Evolutionary conservation across 1,140 invertebrate species (phyloP).

Genomic region (Aporrectodea caliginosa): DNA sequence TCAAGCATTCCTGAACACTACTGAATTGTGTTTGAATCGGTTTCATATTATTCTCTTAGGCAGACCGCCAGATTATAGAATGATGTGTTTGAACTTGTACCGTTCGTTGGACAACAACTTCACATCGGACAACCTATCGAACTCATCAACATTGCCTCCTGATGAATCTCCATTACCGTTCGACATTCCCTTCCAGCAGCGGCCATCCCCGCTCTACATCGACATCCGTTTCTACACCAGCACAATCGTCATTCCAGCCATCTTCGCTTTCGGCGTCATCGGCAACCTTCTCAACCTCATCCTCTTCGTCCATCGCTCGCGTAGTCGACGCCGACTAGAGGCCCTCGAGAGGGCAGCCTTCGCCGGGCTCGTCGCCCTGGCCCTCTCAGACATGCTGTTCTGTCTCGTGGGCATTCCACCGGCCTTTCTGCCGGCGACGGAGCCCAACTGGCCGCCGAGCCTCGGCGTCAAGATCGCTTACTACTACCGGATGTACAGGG

Average conservation of each 20-base stretch:
- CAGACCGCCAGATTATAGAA: no score
- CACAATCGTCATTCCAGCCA: neutral
- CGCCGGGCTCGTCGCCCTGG: constrained; percentile 24
- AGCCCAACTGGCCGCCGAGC: constrained; percentile 22
- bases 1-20: no score
- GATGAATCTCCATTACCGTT: no score
- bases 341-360: constrained; percentile 15
- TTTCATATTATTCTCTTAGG: no score
- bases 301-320: neutral
- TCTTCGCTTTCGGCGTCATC: neutral
- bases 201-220: no score
- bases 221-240: neutral
- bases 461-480: neutral
- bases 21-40: no score
- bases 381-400: constrained; percentile 29
- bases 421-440: constrained; percentile 4
- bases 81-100: no score
- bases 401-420: constrained; percentile 20
- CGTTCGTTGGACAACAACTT: no score
- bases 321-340: neutral
- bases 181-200: no score
- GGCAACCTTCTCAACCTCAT: neutral
- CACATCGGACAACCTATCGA: no score
- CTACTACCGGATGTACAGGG: constrained; percentile 18
- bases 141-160: no score